Conservation (phyloP, 2,797 vertebrate genomes). For the Sciurus carolinensis region DNA sequence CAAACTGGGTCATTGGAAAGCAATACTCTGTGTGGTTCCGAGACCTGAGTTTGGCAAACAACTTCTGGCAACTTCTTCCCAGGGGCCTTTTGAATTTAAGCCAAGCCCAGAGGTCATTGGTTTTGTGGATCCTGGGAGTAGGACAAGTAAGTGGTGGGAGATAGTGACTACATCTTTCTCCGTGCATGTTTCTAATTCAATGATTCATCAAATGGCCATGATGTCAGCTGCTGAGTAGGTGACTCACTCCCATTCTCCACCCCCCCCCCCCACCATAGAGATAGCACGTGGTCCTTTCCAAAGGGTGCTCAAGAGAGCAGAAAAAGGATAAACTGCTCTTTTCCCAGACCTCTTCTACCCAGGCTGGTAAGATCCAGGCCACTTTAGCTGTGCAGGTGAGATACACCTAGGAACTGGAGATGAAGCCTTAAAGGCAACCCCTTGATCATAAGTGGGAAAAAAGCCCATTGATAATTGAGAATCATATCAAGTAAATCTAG, state of each 20-base stretch:
- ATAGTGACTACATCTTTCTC: not conserved
- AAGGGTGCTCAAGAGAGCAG: slow-evolving; percentile 40
- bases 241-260: not conserved
- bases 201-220: slow-evolving; percentile 59
- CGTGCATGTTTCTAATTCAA: slow-evolving; percentile 54
- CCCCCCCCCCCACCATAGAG: not conserved
- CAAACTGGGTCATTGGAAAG: slow-evolving; percentile 67
- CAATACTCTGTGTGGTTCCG: slow-evolving; percentile 25
- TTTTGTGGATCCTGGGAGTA: not conserved
- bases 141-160: slow-evolving; percentile 61
- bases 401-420: not conserved
- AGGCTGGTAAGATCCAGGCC: not conserved
- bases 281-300: slow-evolving; percentile 57
- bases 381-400: not conserved
- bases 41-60: slow-evolving; percentile 66
- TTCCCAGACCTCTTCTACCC: slow-evolving; percentile 24
- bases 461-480: not conserved
- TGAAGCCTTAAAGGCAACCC: not conserved
- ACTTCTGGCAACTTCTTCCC: slow-evolving; percentile 49
- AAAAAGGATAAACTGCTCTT: slow-evolving; percentile 38
- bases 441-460: slow-evolving; percentile 64
- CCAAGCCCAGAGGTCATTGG: slow-evolving; percentile 47
- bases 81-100: slow-evolving; percentile 62
- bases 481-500: slow-evolving; percentile 51
- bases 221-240: slow-evolving; percentile 58